Evolutionary conservation across 2,888 invertebrate species (phyloP).

Genomic region (Pterostichus madidus): DNA sequence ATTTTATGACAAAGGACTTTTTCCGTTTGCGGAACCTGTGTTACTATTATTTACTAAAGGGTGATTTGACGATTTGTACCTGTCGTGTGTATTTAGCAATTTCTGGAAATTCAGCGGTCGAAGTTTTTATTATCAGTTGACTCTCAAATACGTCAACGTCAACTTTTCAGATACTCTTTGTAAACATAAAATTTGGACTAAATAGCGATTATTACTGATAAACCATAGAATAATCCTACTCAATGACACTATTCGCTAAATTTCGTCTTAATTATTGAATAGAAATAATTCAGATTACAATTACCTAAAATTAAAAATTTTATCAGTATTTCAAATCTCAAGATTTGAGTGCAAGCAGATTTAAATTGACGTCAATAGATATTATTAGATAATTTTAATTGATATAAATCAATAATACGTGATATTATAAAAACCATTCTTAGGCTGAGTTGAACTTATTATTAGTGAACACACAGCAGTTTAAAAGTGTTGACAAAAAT

Average conservation of each 20-base stretch:
- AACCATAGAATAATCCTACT: constrained; percentile 5
- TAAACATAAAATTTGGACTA: constrained; percentile 1
- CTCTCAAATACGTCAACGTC: constrained; percentile 1
- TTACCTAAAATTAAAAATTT: constrained; percentile 23
- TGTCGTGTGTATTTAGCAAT: background rate
- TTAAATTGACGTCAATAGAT: constrained; percentile 64
- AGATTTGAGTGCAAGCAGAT: background rate
- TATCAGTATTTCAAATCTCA: constrained; percentile 49
- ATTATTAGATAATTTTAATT: constrained; percentile 30
- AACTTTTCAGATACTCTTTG: constrained; percentile 6
- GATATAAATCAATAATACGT: constrained; percentile 26
- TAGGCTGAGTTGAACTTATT: constrained; percentile 13
- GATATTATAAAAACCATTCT: constrained; percentile 30
- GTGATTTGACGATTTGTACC: background rate
- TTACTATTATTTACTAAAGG: background rate
- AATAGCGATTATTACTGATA: constrained; percentile 8
- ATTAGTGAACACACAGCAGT: background rate
- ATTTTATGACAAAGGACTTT: constrained; percentile 64
- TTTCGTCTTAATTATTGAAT: background rate
- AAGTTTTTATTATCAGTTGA: constrained; percentile 23
- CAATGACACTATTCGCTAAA: background rate
- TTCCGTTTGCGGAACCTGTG: constrained; percentile 30
- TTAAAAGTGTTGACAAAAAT: constrained; percentile 29
- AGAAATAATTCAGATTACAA: constrained; percentile 11
- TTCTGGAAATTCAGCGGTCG: background rate